Conservation (phyloP, 2,113 vertebrate species). For the Rhagologus leucostigma region DNA sequence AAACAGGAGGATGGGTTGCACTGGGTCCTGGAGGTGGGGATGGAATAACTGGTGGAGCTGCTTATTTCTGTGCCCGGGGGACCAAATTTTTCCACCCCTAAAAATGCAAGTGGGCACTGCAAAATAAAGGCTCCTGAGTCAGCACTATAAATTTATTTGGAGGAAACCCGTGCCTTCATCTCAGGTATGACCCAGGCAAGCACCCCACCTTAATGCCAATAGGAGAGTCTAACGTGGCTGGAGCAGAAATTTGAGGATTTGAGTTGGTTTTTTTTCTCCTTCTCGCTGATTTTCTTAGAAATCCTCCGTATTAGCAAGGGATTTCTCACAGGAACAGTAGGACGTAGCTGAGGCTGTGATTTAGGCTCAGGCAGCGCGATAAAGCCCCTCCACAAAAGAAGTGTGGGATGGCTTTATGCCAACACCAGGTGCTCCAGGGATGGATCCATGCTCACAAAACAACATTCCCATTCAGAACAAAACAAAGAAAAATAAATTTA, state of each 20-base stretch:
- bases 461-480: background rate
- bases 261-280: accelerated
- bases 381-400: background rate
- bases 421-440: background rate
- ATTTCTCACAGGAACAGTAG: background rate
- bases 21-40: background rate
- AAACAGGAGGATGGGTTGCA: background rate
- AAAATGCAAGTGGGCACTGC: background rate
- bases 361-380: accelerated
- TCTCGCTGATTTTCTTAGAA: background rate
- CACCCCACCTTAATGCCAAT: background rate
- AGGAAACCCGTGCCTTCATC: background rate
- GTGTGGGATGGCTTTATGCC: background rate
- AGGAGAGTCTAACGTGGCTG: background rate
- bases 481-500: background rate
- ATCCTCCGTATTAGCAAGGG: background rate
- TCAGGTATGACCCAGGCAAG: background rate
- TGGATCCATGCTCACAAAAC: accelerated
- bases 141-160: background rate
- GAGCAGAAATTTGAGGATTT: background rate
- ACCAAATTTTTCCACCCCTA: background rate
- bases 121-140: background rate
- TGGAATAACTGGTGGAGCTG: background rate
- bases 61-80: background rate
- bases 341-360: background rate